These are phyloP conservation scores for Heteronetta atricapilla DNA, from an alignment of 2,113 vertebrate species.

Conservation along the genomic window DNA sequence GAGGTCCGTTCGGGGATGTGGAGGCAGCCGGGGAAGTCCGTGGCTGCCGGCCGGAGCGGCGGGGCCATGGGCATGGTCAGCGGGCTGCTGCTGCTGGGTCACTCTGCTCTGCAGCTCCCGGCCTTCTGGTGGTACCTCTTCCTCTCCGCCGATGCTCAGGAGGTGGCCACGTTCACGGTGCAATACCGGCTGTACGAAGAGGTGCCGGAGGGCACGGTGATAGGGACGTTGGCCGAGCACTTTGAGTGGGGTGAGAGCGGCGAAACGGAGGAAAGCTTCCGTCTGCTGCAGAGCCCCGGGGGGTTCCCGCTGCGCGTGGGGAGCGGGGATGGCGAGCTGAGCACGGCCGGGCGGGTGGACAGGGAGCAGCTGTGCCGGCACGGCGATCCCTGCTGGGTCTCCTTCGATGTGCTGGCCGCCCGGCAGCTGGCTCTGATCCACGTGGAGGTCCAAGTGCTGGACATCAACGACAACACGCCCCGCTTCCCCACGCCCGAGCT, in stretches of 20 bases:
- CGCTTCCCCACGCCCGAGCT: conserved; percentile 81
- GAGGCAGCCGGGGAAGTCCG: background rate
- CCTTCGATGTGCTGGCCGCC: conserved; percentile 84
- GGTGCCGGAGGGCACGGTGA: conserved; percentile 80
- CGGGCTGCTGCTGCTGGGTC: conserved; percentile 50
- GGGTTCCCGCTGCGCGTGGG: conserved; percentile 81
- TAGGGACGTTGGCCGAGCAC: conserved; percentile 84
- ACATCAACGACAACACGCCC: conserved; percentile 90
- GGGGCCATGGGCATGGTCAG: background rate
- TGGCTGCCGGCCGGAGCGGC: background rate
- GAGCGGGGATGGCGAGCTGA: conserved; percentile 78
- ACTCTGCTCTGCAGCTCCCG: conserved; percentile 58
- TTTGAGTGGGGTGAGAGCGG: conserved; percentile 75
- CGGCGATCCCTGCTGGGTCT: conserved; percentile 84
- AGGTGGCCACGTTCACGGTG: conserved; percentile 76
- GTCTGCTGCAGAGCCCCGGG: conserved; percentile 82
- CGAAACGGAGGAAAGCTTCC: conserved; percentile 77
- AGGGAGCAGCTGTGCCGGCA: conserved; percentile 88
- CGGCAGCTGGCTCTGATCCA: conserved; percentile 81
- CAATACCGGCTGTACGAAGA: conserved; percentile 88
- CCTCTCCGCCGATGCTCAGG: conserved; percentile 65
- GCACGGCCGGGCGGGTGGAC: conserved; percentile 84
- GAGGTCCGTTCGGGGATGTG: background rate
- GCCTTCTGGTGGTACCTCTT: conserved; percentile 70
- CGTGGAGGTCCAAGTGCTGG: conserved; percentile 86